Percentiles rank a stretch among this genome's conserved stretches.
phyloP scores from a whole-genome alignment of 1,140 invertebrate species.

The Lepidurus arcticus region DNA sequence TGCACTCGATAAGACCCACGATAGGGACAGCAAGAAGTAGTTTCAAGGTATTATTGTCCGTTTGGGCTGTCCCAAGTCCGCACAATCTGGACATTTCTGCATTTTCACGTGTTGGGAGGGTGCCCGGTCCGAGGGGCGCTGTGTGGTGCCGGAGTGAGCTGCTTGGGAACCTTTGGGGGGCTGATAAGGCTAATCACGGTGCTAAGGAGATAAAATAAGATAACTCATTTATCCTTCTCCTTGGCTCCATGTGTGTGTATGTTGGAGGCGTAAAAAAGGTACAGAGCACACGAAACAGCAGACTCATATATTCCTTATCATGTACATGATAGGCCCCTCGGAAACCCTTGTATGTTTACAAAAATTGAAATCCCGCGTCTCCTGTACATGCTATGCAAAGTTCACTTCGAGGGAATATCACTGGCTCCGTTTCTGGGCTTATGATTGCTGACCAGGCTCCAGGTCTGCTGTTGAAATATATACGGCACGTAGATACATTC shows the following conservation, averaged over 20 bases:
- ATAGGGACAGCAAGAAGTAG: background rate
- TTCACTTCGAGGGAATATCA: background rate
- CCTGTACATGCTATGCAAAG: background rate
- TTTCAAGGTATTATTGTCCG: background rate
- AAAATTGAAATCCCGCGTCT: background rate
- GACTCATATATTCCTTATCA: background rate
- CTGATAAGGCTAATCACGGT: conserved; percentile 20
- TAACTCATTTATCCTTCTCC: conserved; percentile 11
- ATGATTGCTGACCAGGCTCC: too few relatives aligned
- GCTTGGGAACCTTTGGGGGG: background rate
- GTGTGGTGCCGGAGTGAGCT: background rate
- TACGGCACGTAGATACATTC: background rate
- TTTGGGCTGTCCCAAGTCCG: background rate
- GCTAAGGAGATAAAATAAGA: conserved; percentile 4
- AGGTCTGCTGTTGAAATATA: background rate
- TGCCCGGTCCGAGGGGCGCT: background rate
- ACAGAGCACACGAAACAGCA: background rate
- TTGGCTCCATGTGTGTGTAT: conserved; percentile 4
- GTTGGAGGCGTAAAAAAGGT: conserved; percentile 17
- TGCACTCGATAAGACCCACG: background rate
- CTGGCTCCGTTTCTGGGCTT: background rate
- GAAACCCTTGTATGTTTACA: conserved; percentile 22
- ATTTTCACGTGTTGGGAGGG: background rate
- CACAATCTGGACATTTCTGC: conserved; percentile 21
- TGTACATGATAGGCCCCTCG: conserved; percentile 11